Base-by-base conservation (phyloP, 2,888 invertebrate species). In the Tillus elongatus region DNA sequence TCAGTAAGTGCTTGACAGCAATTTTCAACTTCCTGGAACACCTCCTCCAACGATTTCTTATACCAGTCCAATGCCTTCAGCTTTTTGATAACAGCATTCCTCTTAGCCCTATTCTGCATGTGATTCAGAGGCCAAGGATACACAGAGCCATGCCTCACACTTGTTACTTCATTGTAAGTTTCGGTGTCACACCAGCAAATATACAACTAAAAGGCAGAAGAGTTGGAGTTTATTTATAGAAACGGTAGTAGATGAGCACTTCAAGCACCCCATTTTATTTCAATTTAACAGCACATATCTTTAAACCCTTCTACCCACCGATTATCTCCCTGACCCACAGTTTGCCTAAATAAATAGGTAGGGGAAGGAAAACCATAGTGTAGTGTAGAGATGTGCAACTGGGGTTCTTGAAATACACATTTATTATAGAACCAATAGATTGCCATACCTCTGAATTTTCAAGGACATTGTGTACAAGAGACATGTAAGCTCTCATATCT, bases 401-500 rank as follows among this genome's bases (percentile, higher is more conserved):
- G n/a, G n/a, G n/a, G n/a, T n/a, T n/a, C n/a, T n/a, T n/a, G n/a
- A n/a, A n/a, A n/a, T n/a, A n/a, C n/a, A n/a, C n/a, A n/a, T n/a
- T n/a, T n/a, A n/a, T n/a, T n/a, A n/a, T n/a, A n/a, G n/a, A n/a
- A 31, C 35, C 12, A 15, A 15, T 13, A 33, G 24, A n/a, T 19
- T 6, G 40, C 49, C 50, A 50, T 54, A 85, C 84, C 74, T 96
- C 95, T 14, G 95, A 91, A 67, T 90, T 89, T 33, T 84, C 82
- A 35, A 97, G 70, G 0, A 93, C 86, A 55, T 85, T 83, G 39
- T 88, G 86, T 3, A 93, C 83, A 11, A 96, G 70, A 2, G 90
- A 85, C 70, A 93, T 89, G 60, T 91, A 95, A 0, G 96, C 93
- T 47, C 89, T 74, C 81, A 96, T 82, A 58, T 97, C 96, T 0